These are phyloP conservation scores for Zoanthus sociatus DNA, from an alignment of 92 coral and sea anemone species.

Conservation along the genomic window DNA sequence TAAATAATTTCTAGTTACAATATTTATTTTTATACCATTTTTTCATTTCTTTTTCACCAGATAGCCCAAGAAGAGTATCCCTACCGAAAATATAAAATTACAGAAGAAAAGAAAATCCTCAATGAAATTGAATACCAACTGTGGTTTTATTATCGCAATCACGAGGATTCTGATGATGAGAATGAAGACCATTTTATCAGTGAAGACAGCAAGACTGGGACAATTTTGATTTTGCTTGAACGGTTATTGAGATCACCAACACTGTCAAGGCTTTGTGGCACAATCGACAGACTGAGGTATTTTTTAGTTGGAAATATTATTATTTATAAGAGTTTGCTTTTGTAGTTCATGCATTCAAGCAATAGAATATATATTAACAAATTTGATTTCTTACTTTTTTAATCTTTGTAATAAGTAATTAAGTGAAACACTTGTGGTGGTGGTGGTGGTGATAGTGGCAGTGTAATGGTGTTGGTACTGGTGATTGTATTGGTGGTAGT, in stretches of 20 bases:
- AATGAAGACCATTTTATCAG: slow-evolving; percentile 11
- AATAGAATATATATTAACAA: no score
- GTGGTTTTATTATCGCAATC: slow-evolving; percentile 69
- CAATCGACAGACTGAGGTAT: slow-evolving; percentile 71
- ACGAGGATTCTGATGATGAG: slow-evolving; percentile 41
- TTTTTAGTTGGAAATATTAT: background rate
- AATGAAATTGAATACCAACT: slow-evolving; percentile 75
- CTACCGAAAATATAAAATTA: slow-evolving; percentile 65
- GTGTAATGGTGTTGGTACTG: no score
- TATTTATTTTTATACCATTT: background rate
- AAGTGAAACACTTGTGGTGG: no score
- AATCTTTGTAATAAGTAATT: no score
- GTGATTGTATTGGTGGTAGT: no score
- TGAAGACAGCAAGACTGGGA: slow-evolving; percentile 15
- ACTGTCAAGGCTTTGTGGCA: slow-evolving; percentile 72
- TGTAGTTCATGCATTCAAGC: no score
- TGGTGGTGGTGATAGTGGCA: no score
- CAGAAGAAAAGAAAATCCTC: slow-evolving; percentile 75
- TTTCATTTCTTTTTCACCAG: slow-evolving; percentile 30
- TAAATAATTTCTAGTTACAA: background rate
- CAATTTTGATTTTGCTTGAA: slow-evolving; percentile 69
- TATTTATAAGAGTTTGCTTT: no score
- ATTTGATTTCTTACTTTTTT: no score
- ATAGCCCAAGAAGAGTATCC: slow-evolving; percentile 74
- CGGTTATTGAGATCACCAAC: slow-evolving; percentile 67